Base-by-base conservation (phyloP, 2,113 vertebrate species). In the Stigmatopora nigra region DNA sequence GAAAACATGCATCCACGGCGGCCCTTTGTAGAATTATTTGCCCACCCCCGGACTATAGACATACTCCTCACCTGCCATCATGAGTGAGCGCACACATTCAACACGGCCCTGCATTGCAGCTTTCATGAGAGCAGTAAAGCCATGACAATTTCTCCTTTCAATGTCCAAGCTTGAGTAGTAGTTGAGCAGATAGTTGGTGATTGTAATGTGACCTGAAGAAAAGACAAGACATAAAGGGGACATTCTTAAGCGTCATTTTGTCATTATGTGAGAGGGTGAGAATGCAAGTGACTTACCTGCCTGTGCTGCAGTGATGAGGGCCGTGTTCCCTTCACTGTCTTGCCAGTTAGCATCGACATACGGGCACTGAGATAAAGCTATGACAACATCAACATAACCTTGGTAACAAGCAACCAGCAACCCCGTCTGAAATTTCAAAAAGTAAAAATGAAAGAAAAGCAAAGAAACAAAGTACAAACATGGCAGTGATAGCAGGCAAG, bases 81-180 rank as follows among this genome's bases (percentile, higher is more conserved):
- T 92, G 83, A 99, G 90, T 17, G 96, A 90, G 63, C 93, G 92
- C 77, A 95, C 88, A 10, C 97, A 99, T 9, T 99, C 96, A 0
- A 90, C 84, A 38, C 94, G 87, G 46, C 97, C 97, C 87, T 98
- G 96, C 90, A 98, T 94, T 22, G 94, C 93, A 0, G 96, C 93
- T 78, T 99, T 99, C 95, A 99, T 99, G 79, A 99, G 91, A 1
- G 97, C 93, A 0, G 93, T 99, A 88, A 94, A 95, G 58, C 97
- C 95, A 0, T 96, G 96, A 0, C 79, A 88, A 51, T 98, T 99
- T 78, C 92, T 94, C 84, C 86, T 91, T 82, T 99, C 97, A 1
- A 97, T 86, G 84, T 99, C 94, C 65, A 99, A 80, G 15, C 93
- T 93, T 0, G 91, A 84, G 86, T 91, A 99, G 79, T 98, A 98